A percentile compares a stretch with the other conserved stretches of the same genome.
These are phyloP conservation scores for Tinamus major DNA, from an alignment of 2,797 vertebrate genomes.

Conservation along the genomic window DNA sequence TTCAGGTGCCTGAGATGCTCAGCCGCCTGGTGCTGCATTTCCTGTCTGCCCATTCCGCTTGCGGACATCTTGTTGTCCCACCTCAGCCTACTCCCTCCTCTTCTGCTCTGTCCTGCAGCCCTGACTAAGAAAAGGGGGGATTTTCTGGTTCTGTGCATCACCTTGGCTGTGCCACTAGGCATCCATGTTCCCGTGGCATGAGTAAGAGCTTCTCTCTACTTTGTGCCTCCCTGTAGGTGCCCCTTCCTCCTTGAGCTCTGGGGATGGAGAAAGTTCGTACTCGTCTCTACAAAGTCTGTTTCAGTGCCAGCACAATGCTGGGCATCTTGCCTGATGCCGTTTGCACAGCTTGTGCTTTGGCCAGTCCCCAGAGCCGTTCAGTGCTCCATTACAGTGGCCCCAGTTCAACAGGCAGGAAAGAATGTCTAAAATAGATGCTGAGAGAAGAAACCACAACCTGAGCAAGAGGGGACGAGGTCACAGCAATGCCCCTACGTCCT, in stretches of 20 bases:
- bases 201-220: background rate
- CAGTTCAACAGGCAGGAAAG: accelerated
- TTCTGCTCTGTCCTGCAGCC: background rate
- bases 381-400: background rate
- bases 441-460: background rate
- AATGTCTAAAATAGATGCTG: accelerated
- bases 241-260: conserved; percentile 25
- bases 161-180: background rate
- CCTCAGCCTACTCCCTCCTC: background rate
- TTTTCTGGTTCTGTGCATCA: background rate
- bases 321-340: conserved; percentile 10
- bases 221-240: background rate
- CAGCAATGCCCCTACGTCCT: background rate
- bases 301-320: background rate
- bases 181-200: background rate
- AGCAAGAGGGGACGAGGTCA: background rate
- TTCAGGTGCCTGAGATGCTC: background rate
- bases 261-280: background rate
- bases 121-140: background rate
- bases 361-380: background rate
- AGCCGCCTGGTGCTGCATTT: background rate
- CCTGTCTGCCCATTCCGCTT: background rate
- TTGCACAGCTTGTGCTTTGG: conserved; percentile 20
- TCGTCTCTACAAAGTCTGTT: background rate
- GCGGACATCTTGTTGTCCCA: background rate